Conservation (phyloP, 1,140 invertebrate species). For the Phocides pigmalion region DNA sequence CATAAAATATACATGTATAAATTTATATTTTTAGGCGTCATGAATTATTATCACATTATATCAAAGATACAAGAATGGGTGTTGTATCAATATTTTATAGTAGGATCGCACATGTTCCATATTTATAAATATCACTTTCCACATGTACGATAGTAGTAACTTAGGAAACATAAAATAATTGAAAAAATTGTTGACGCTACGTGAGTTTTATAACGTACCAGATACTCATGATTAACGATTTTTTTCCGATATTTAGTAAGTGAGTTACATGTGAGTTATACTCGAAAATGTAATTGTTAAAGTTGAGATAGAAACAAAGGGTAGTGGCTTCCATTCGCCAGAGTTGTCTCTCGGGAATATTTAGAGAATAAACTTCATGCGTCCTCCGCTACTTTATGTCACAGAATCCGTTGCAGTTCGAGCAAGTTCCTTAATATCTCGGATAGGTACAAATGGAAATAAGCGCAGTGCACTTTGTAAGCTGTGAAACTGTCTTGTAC, state of each 20-base stretch:
- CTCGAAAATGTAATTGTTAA: background rate
- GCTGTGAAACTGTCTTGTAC: constrained; percentile 15
- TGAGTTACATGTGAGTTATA: background rate
- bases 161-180: too few species aligned
- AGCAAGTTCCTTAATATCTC: constrained; percentile 47
- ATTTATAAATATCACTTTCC: too few species aligned
- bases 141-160: too few species aligned
- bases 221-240: too few species aligned
- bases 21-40: too few species aligned
- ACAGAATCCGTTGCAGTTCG: constrained; percentile 62
- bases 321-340: constrained; percentile 51
- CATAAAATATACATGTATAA: too few species aligned
- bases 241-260: too few species aligned
- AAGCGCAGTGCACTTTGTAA: constrained; percentile 29
- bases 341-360: constrained; percentile 69
- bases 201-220: background rate
- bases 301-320: constrained; percentile 30
- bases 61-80: too few species aligned
- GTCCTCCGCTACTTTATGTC: constrained; percentile 65
- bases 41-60: too few species aligned
- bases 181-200: too few species aligned
- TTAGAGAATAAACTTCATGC: constrained; percentile 77
- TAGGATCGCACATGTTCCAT: too few species aligned
- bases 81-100: too few species aligned
- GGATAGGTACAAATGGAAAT: constrained; percentile 38